These are phyloP conservation scores for Pegoplata infirma DNA, from an alignment of 2,888 invertebrate species.

Conservation along the genomic window DNA sequence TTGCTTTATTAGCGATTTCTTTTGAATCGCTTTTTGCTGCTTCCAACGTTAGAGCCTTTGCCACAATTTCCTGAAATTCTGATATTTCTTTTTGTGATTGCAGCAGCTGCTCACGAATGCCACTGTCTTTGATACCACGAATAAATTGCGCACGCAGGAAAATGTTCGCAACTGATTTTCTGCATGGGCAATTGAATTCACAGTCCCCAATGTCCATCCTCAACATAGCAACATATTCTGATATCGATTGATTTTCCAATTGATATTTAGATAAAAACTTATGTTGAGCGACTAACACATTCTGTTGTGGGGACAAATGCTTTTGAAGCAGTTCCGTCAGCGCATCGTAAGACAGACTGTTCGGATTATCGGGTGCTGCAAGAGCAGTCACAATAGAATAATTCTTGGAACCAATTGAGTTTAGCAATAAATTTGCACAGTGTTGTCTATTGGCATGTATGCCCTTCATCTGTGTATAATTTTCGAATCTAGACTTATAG, in stretches of 20 bases:
- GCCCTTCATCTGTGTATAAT: not conserved
- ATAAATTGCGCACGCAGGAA: constrained; percentile 48
- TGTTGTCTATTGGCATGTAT: constrained; percentile 29
- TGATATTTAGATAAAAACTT: constrained; percentile 41
- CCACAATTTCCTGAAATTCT: constrained; percentile 7
- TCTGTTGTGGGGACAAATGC: constrained; percentile 32
- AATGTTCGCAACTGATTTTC: constrained; percentile 24
- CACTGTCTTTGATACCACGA: constrained; percentile 28
- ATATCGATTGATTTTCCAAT: constrained; percentile 1
- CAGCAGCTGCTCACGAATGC: no score
- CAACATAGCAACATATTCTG: constrained; percentile 25
- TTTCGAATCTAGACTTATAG: no score
- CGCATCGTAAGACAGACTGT: constrained; percentile 31
- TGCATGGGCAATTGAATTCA: constrained; percentile 37
- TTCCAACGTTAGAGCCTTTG: constrained; percentile 45
- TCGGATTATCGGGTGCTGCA: constrained; percentile 27
- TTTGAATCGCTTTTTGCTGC: constrained; percentile 44
- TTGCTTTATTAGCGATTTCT: constrained; percentile 10
- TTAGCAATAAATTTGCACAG: constrained; percentile 38
- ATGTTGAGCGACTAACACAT: constrained; percentile 34
- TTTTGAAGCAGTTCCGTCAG: constrained; percentile 19
- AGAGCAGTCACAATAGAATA: constrained; percentile 35
- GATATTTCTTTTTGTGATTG: constrained; percentile 1
- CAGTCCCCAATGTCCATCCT: constrained; percentile 33
- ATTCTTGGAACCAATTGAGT: constrained; percentile 43